Evolutionary conservation across 2,113 vertebrate species (phyloP), one percentile per base, ranked within the genome.

Genomic region (Gymnarchus niloticus): DNA sequence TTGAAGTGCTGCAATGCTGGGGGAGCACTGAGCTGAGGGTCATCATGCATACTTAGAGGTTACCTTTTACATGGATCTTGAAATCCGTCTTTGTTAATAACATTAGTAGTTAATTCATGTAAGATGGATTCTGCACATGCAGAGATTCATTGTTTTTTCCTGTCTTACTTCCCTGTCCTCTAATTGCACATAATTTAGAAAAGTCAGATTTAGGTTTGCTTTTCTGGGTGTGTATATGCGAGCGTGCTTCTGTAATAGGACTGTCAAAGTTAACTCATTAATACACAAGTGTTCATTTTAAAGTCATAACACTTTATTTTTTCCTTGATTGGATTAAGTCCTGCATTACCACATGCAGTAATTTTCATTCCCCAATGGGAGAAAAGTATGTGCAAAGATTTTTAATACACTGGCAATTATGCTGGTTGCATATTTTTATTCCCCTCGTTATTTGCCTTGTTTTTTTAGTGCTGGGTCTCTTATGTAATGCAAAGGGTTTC

Each of bases 401-500:
- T n/a, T n/a, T n/a, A n/a, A n/a, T n/a, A n/a, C n/a, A n/a, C 76
- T 78, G 76, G 76, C 76, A 78, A 48, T 78, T 78, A 78, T 44
- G 76, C 44, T 48, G 41, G 76, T 46, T 48, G 76, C 41, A 78
- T 44, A 48, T 78, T 21, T 21, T 5, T 48, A 21, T 46, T n/a
- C 21, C 21, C 46, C 37, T 44, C 44, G 37, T 0, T 23, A 46
- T 17, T 77, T 21, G 37, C 7, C 23, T n/a, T 48, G 44, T 37
- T 5, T 48, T 78, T 48, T 78, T 41, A 78, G 76, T 48, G 44
- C 23, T 78, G 44, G 44, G 52, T 54, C 52, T 14, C 52, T 54
- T 6, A 14, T 54, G 52, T 14, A 54, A n/a, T n/a, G 52, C 6
- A 14, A 54, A 54, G 76, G 44, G 41, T 23, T n/a, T 78, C 44